phyloP scores from a whole-genome alignment of 1,140 invertebrate genomes.

The Drosophila repleta region DNA sequence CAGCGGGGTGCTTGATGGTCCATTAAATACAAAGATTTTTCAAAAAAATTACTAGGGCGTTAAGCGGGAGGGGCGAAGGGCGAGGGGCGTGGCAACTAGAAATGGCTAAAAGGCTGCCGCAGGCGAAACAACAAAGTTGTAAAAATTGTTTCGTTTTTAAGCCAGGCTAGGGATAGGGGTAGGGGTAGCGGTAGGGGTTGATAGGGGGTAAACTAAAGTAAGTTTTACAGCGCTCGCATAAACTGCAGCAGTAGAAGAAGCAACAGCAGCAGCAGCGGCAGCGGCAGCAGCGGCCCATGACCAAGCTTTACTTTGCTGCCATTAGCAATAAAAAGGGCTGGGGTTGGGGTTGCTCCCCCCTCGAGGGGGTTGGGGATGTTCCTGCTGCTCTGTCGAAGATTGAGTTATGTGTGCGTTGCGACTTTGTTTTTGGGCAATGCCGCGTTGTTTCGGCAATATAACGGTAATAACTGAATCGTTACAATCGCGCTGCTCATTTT shows the following conservation, averaged over 20 bases:
- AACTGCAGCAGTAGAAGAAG: conserved; percentile 54
- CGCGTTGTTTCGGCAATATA: conserved; percentile 82
- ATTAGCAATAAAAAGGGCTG: conserved; percentile 76
- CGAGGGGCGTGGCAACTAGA: conserved; percentile 58
- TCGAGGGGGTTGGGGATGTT: no score
- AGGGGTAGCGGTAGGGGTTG: not conserved
- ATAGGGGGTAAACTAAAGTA: conserved; percentile 72
- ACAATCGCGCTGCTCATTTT: conserved; percentile 75
- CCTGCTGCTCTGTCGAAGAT: conserved; percentile 70
- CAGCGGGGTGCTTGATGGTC: conserved; percentile 74
- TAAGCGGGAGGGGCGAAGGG: not conserved
- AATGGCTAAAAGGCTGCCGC: conserved; percentile 61
- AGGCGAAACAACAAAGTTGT: conserved; percentile 83
- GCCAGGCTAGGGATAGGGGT: conserved; percentile 14
- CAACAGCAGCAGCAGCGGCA: conserved; percentile 25
- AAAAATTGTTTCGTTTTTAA: conserved; percentile 83
- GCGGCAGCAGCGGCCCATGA: conserved; percentile 3
- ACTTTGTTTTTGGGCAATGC: conserved; percentile 67
- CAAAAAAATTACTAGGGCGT: conserved; percentile 71
- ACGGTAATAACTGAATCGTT: conserved; percentile 84
- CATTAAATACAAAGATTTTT: conserved; percentile 84
- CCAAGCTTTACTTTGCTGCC: conserved; percentile 40
- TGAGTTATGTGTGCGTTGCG: conserved; percentile 83
- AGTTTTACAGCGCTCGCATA: conserved; percentile 77
- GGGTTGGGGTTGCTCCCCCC: not conserved